Percentiles rank a stretch among this genome's conserved stretches.
These are phyloP conservation scores for Opisthograptis luteolata DNA, from an alignment of 2,888 invertebrate genomes.

Conservation along the genomic window DNA sequence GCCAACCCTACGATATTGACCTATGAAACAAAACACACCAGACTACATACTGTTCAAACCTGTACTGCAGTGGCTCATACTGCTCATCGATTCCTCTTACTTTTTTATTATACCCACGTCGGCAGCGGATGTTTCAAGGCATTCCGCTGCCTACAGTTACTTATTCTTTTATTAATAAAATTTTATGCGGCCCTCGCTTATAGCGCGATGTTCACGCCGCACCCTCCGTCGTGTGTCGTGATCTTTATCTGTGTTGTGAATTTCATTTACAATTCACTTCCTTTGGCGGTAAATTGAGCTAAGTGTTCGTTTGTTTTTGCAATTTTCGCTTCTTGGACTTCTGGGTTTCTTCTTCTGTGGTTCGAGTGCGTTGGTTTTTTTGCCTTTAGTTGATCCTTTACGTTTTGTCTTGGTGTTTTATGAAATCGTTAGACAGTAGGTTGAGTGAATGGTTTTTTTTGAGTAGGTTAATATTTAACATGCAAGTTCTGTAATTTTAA, in stretches of 20 bases:
- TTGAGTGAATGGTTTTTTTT: too few relatives aligned
- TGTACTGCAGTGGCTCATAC: conserved; percentile 40
- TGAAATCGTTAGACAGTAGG: too few relatives aligned
- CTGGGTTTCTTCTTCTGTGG: background rate
- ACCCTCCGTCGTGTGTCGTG: conserved; percentile 16
- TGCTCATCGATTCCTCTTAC: conserved; percentile 70
- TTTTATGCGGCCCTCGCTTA: conserved; percentile 58
- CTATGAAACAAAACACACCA: background rate
- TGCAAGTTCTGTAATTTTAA: too few relatives aligned
- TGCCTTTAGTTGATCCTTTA: background rate
- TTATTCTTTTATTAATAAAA: conserved; percentile 78
- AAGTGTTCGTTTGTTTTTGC: conserved; percentile 17
- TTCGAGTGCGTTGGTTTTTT: background rate
- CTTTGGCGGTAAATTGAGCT: conserved; percentile 22
- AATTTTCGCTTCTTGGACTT: background rate
- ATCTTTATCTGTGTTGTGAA: conserved; percentile 22
- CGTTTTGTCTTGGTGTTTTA: too few relatives aligned
- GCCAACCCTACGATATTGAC: too few relatives aligned
- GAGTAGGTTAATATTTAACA: too few relatives aligned
- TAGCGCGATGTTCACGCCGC: conserved; percentile 19
- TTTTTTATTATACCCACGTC: conserved; percentile 66
- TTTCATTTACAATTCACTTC: conserved; percentile 28
- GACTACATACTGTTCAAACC: conserved; percentile 3
- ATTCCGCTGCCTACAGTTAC: conserved; percentile 59
- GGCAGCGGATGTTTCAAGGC: conserved; percentile 59